These are phyloP conservation scores for Drosophila formosana DNA, from an alignment of 2,888 invertebrate genomes.

Conservation along the genomic window DNA sequence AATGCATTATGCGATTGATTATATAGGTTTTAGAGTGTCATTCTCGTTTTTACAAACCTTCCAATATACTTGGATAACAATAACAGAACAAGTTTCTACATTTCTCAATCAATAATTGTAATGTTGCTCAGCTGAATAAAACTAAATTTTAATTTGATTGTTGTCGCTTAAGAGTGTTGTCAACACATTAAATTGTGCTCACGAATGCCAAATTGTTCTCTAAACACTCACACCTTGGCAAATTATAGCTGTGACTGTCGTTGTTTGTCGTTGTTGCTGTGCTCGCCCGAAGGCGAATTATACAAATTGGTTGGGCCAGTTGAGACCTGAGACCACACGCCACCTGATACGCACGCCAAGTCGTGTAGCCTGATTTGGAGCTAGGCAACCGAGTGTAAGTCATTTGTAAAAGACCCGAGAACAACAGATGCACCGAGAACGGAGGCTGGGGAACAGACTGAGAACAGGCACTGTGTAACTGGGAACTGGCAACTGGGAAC, in stretches of 20 bases:
- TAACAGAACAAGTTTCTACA: not conserved
- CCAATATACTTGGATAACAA: too few species aligned
- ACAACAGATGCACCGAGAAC: slow-evolving; percentile 2
- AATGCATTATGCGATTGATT: too few species aligned
- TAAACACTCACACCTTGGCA: slow-evolving; percentile 58
- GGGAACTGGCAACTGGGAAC: not conserved
- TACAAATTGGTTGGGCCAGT: slow-evolving; percentile 54
- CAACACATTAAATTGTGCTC: slow-evolving; percentile 42
- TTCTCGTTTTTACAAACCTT: too few species aligned
- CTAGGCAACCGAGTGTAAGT: slow-evolving; percentile 67
- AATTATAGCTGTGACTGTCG: slow-evolving; percentile 38
- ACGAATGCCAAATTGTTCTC: slow-evolving; percentile 52
- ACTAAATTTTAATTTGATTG: slow-evolving; percentile 21
- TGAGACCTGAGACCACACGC: slow-evolving; percentile 78
- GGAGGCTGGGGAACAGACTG: not conserved
- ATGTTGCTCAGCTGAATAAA: slow-evolving; percentile 1
- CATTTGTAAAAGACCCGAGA: slow-evolving; percentile 68
- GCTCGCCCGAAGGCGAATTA: slow-evolving; percentile 41
- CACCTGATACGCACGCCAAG: slow-evolving; percentile 67
- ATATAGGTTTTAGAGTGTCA: too few species aligned
- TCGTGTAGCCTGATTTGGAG: slow-evolving; percentile 29
- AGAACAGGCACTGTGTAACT: not conserved
- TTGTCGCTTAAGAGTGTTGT: slow-evolving; percentile 34
- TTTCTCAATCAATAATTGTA: not conserved
- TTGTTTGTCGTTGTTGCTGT: slow-evolving; percentile 21